These are phyloP conservation scores for Synanthedon tipuliformis DNA, from an alignment of 2,888 invertebrate genomes.

Conservation along the genomic window DNA sequence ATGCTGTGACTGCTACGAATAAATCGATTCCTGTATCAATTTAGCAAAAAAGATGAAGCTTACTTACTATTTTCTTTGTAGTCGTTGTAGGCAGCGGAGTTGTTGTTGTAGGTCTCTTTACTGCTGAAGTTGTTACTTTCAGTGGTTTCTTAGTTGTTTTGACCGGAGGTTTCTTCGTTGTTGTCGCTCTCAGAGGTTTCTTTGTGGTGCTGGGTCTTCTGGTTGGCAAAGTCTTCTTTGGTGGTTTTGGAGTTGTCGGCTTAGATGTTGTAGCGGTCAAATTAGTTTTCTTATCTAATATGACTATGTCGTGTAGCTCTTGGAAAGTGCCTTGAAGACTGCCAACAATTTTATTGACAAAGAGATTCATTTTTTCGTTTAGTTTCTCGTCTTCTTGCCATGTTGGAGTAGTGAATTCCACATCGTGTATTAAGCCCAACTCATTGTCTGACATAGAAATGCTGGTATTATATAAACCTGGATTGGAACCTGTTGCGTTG, in stretches of 20 bases:
- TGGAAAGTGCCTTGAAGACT: constrained; percentile 87
- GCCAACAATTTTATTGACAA: constrained; percentile 86
- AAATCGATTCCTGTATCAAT: too few species aligned
- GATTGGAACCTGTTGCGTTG: constrained; percentile 74
- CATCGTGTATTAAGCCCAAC: constrained; percentile 58
- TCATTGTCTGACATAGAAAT: constrained; percentile 67
- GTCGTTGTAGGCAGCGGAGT: constrained; percentile 25
- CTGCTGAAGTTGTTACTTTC: constrained; percentile 32
- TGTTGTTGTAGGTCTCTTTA: constrained; percentile 19
- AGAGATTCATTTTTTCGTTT: constrained; percentile 82
- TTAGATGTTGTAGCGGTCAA: constrained; percentile 39
- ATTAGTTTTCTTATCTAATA: constrained; percentile 56
- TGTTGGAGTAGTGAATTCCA: constrained; percentile 80
- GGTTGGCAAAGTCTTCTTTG: constrained; percentile 43
- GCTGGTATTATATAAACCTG: constrained; percentile 57
- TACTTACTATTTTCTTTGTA: constrained; percentile 49
- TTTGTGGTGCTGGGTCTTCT: constrained; percentile 55
- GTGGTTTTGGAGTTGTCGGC: constrained; percentile 48
- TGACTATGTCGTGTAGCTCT: constrained; percentile 81
- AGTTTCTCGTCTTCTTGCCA: constrained; percentile 81
- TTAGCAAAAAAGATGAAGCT: too few species aligned
- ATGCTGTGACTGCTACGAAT: too few species aligned
- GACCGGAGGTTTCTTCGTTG: constrained; percentile 47
- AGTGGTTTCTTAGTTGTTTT: constrained; percentile 56
- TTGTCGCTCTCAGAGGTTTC: constrained; percentile 47